Evolutionary conservation across 2,797 vertebrate genomes (phyloP).

Genomic region (Sebastes aleutianus): DNA sequence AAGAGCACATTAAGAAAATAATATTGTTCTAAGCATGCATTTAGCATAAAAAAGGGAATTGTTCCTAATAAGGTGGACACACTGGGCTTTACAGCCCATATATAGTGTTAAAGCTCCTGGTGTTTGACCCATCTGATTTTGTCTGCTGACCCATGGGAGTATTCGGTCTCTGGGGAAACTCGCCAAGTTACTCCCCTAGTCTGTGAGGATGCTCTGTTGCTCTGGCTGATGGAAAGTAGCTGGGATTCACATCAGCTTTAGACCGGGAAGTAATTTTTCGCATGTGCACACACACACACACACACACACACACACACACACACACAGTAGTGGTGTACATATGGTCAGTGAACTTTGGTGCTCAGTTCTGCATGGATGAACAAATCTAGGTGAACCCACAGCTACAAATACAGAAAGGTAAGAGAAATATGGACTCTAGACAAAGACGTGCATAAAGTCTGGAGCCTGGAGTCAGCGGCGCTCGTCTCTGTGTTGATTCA

Average conservation of each 20-base stretch:
- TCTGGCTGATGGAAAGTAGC: constrained; percentile 19
- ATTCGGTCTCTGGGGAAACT: constrained; percentile 23
- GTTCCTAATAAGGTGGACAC: neutral
- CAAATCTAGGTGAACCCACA: constrained; percentile 4
- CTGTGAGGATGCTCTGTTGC: constrained; percentile 14
- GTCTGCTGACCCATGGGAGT: constrained; percentile 21
- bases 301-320: too few species aligned
- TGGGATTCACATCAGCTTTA: constrained; percentile 43
- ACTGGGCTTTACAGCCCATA: neutral
- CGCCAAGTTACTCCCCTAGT: constrained; percentile 6
- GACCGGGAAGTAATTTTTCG: neutral
- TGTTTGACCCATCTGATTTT: constrained; percentile 23
- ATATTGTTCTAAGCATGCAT: neutral
- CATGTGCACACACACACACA: neutral
- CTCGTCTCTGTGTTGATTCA: constrained; percentile 5
- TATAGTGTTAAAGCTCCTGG: neutral
- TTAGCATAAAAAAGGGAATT: neutral
- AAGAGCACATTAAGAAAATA: constrained; percentile 7
- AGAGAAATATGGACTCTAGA: neutral
- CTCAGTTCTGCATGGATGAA: constrained; percentile 11
- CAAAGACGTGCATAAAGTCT: neutral
- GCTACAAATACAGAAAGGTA: neutral
- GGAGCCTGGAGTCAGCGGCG: neutral
- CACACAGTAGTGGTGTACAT: neutral
- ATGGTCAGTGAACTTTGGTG: neutral